Conservation (phyloP, 2,113 vertebrate species). For the Mormoops blainvillei region DNA sequence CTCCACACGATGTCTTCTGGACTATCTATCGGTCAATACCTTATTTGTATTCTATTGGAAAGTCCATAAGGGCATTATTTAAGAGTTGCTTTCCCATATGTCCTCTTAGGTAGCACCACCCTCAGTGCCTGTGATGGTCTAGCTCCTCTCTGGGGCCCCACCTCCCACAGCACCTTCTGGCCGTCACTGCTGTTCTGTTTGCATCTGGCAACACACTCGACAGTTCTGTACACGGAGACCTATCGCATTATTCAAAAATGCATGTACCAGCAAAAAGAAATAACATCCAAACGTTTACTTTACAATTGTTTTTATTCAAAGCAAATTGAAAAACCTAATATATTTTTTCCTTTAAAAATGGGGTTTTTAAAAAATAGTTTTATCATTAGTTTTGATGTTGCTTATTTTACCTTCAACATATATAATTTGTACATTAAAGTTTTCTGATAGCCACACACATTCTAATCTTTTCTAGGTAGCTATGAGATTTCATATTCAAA, state of each 20-base stretch:
- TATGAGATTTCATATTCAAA: slow-evolving; percentile 21
- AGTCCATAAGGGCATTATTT: background rate
- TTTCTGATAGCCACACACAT: slow-evolving; percentile 36
- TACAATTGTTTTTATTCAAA: slow-evolving; percentile 68
- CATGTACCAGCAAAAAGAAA: slow-evolving; percentile 4
- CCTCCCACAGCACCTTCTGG: background rate
- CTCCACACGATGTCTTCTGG: background rate
- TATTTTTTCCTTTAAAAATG: slow-evolving; percentile 39
- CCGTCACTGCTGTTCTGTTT: background rate
- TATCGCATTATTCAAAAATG: background rate
- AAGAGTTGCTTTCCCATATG: background rate
- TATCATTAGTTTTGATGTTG: slow-evolving; percentile 52
- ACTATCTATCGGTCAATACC: background rate
- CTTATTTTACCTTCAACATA: slow-evolving; percentile 34
- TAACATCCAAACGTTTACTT: slow-evolving; percentile 41
- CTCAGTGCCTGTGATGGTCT: background rate
- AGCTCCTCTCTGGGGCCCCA: background rate
- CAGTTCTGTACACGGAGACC: background rate
- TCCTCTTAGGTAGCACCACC: background rate
- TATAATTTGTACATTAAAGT: slow-evolving; percentile 51
- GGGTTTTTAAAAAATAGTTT: slow-evolving; percentile 12
- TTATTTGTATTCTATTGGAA: background rate
- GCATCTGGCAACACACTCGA: background rate
- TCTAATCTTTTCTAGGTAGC: slow-evolving; percentile 30
- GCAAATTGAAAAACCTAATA: slow-evolving; percentile 51